phyloP scores from a whole-genome alignment of 2,113 vertebrate genomes.

The Scatophagus argus region DNA sequence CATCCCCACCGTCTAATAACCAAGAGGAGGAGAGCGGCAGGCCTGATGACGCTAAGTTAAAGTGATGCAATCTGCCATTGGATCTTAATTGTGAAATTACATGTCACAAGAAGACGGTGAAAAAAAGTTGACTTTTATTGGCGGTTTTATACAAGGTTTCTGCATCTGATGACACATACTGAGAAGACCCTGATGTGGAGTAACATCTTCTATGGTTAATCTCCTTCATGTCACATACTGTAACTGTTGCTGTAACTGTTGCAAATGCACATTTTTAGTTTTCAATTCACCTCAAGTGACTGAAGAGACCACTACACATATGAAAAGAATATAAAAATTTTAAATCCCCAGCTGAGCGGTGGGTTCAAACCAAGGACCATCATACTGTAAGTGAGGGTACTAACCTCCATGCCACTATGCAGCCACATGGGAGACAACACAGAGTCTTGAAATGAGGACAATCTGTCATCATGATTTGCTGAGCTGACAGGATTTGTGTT shows the following conservation, averaged over 20 bases:
- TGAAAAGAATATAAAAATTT: background rate
- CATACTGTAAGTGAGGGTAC: background rate
- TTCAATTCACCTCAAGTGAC: constrained; percentile 13
- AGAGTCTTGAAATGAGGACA: constrained; percentile 18
- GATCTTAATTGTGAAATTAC: constrained; percentile 15
- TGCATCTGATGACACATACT: background rate
- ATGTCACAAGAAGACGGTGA: background rate
- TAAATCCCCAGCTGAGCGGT: background rate
- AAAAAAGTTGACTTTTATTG: background rate
- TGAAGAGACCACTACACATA: background rate
- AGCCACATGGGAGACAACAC: constrained; percentile 9
- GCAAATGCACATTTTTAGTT: constrained; percentile 30
- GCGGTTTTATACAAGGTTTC: background rate
- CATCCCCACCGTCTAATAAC: background rate
- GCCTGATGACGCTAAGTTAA: background rate
- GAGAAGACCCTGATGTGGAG: background rate
- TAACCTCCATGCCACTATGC: background rate
- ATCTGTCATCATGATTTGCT: constrained; percentile 39
- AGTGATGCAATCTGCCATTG: constrained; percentile 1
- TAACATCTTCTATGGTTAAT: constrained; percentile 6
- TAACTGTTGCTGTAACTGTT: constrained; percentile 4
- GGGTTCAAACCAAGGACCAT: constrained; percentile 21
- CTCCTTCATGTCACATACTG: constrained; percentile 16
- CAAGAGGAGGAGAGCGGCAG: background rate
- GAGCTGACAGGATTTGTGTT: constrained; percentile 26